These are phyloP conservation scores for Hyphantria cunea DNA, from an alignment of 1,140 invertebrate species.

Conservation along the genomic window DNA sequence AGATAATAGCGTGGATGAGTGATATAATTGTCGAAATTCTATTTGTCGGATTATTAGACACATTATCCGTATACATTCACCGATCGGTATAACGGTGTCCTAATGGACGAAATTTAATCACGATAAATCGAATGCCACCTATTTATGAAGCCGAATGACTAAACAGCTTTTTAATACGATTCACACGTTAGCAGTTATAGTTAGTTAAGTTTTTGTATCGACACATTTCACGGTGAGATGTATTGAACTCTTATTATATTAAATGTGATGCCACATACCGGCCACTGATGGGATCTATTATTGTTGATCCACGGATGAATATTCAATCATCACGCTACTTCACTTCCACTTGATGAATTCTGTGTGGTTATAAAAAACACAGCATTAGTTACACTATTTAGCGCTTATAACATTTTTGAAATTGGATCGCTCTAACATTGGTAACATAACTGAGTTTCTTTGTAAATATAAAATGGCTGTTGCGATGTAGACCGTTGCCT, in stretches of 20 bases:
- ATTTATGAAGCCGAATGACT: slow-evolving; percentile 80
- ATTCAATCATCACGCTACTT: slow-evolving; percentile 75
- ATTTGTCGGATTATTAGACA: slow-evolving; percentile 72
- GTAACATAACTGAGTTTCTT: slow-evolving; percentile 16
- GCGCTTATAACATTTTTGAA: slow-evolving; percentile 29
- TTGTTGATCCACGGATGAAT: slow-evolving; percentile 79
- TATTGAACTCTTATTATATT: slow-evolving; percentile 81
- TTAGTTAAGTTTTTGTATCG: slow-evolving; percentile 80
- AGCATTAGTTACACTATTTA: slow-evolving; percentile 50
- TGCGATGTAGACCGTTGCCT: slow-evolving; percentile 13
- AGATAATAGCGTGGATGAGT: slow-evolving; percentile 50
- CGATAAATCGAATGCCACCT: slow-evolving; percentile 79
- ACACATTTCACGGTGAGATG: slow-evolving; percentile 79
- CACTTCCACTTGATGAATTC: slow-evolving; percentile 52
- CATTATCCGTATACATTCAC: slow-evolving; percentile 68
- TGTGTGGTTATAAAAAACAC: slow-evolving; percentile 54
- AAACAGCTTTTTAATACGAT: slow-evolving; percentile 81
- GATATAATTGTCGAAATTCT: slow-evolving; percentile 66
- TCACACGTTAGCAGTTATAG: slow-evolving; percentile 80
- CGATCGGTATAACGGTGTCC: slow-evolving; percentile 72
- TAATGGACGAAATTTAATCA: slow-evolving; percentile 81
- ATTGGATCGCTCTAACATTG: slow-evolving; percentile 27
- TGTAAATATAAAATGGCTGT: slow-evolving; percentile 6
- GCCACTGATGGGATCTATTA: slow-evolving; percentile 76
- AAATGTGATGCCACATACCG: slow-evolving; percentile 79